These are phyloP conservation scores for Trichacis sp. DNA, from an alignment of 2,888 invertebrate species.

Conservation along the genomic window DNA sequence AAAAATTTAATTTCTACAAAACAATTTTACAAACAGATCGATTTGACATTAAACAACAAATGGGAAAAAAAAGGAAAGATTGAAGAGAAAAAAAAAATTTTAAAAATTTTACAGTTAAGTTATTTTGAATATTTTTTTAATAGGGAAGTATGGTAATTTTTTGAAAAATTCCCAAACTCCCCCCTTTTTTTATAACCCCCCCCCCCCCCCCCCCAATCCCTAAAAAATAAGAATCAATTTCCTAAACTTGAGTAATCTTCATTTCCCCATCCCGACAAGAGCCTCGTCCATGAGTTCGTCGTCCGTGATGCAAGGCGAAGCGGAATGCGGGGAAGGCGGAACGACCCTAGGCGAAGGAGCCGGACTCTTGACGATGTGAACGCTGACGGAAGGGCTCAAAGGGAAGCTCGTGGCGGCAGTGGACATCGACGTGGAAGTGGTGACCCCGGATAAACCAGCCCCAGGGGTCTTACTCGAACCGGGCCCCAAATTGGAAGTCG, in stretches of 20 bases:
- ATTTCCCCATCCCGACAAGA: slow-evolving; percentile 82
- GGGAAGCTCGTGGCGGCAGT: slow-evolving; percentile 63
- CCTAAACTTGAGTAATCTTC: slow-evolving; percentile 65
- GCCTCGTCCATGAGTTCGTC: slow-evolving; percentile 93
- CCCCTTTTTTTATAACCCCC: too few relatives aligned
- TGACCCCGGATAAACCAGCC: too few relatives aligned
- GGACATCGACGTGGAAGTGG: slow-evolving; percentile 28
- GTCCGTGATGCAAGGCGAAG: slow-evolving; percentile 86
- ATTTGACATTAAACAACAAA: too few relatives aligned
- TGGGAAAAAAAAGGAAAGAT: too few relatives aligned
- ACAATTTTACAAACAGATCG: too few relatives aligned
- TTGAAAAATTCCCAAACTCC: too few relatives aligned
- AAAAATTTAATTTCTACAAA: too few relatives aligned
- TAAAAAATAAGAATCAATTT: slow-evolving; percentile 33
- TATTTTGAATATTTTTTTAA: too few relatives aligned
- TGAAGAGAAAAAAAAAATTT: too few relatives aligned
- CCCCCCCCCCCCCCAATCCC: too few relatives aligned
- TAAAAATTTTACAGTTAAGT: too few relatives aligned
- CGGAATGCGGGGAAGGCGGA: slow-evolving; percentile 77
- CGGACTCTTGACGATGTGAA: slow-evolving; percentile 83
- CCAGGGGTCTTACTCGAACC: slow-evolving; percentile 16
- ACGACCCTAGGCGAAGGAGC: slow-evolving; percentile 78
- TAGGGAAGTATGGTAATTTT: too few relatives aligned
- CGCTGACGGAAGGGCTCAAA: slow-evolving; percentile 77
- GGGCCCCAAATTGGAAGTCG: slow-evolving; percentile 14